Base-by-base conservation (phyloP, 2,113 vertebrate species). In the Aix galericulata region DNA sequence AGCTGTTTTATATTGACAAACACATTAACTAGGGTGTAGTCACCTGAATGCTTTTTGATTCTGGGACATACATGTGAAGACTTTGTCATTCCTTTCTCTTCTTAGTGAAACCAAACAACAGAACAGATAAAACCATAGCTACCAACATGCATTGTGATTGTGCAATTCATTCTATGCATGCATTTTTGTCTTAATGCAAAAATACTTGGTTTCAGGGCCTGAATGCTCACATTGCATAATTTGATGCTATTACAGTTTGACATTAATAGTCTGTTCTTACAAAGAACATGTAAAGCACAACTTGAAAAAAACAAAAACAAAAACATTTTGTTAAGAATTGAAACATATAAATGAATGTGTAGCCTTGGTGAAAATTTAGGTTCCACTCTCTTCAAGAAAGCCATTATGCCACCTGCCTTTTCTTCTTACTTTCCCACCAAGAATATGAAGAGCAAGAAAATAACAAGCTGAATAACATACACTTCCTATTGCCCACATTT, bases 221-320 rank as follows among this genome's bases (percentile, higher is more conserved):
- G 68, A 90, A 76, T 68, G 60, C 29, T 94, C 56, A 72, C 53
- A 31, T 86, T 46, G 40, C 26, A 52, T 81, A 46, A 74, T 90
- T 67, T 81, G 76, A 86, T 63, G 60, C 55, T 77, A 34, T 91
- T 96, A 71, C 2, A 29, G n/a, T 67, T 90, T 93, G 94, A 90
- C 72, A 78, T 46, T 93, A 90, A 82, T 76, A 89, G 48, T 71
- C 42, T 88, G 34, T 52, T 93, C 56, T 94, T 74, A 86, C 34
- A 64, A 78, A 78, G 16, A 74, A 13, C 32, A 20, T 22, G 64
- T 72, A 76, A 93, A 86, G 56, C 26, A 78, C 34, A 58, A 27
- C 58, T 75, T 86, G 36, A 15, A 80, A 83, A 82, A 78, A 60
- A n/a, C n/a, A n/a, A n/a, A 36, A 36, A 36, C 36, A 36, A 36